Evolutionary conservation across 2,113 vertebrate species (phyloP), one percentile per base, ranked within the genome.

Genomic region (Anoplopoma fimbria): DNA sequence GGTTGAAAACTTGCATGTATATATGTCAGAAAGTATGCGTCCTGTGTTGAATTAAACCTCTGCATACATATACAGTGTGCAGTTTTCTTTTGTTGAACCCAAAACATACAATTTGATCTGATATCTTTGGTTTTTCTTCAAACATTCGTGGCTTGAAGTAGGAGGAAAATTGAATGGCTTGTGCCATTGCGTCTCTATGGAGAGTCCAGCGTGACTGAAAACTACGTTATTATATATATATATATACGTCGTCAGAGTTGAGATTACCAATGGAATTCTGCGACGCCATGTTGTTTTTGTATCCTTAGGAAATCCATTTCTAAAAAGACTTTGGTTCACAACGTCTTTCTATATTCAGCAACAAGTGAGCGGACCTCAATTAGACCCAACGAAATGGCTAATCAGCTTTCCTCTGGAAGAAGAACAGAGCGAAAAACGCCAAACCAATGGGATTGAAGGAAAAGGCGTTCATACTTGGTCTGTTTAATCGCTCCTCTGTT

Each of bases 321-420:
- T 14, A 57, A 12, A 27, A 27, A 27, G n/a, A 6, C 1, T 27
- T 27, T 27, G 55, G 55, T 57, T 57, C n/a, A 57, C n/a, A 69
- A 4, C 55, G 42, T 49, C 72, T 53, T 72, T 29, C 60, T 58
- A 14, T 15, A 10, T 60, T 64, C 58, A 34, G 63, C 42, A 62
- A 75, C 69, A 53, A 67, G 42, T 77, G 61, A 40, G 68, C 63
- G 19, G 67, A 68, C 61, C 60, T 69, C 45, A 79, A 79, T 82
- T 85, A 80, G 67, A 80, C 36, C 61, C 47, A 49, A 73, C 38
- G 17, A 77, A 73, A 81, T 25, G 19, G 40, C 42, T 79, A 79
- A 85, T 70, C 76, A 55, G 79, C 79, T 85, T 86, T 83, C 34
- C 71, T 73, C 53, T 69, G 60, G 69, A 53, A 8, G 45, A 47